These are phyloP conservation scores for Stenodema calcarata DNA, from an alignment of 2,888 invertebrate species.

Conservation along the genomic window DNA sequence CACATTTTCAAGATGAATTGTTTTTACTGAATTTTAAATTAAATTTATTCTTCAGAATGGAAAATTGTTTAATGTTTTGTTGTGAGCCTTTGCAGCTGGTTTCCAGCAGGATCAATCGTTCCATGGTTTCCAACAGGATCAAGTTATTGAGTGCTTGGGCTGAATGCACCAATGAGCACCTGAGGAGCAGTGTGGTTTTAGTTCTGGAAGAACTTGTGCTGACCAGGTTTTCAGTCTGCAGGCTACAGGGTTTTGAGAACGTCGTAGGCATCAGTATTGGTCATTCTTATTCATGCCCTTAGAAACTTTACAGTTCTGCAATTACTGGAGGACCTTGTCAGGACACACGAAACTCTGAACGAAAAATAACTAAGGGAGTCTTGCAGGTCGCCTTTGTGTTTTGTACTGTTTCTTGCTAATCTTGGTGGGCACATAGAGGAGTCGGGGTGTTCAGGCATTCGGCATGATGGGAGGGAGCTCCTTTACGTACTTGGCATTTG, in stretches of 20 bases:
- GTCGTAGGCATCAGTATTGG: not conserved
- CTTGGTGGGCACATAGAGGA: not conserved
- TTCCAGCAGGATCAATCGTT: no score
- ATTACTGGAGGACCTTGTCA: not conserved
- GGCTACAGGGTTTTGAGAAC: not conserved
- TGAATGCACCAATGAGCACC: not conserved
- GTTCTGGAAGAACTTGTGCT: not conserved
- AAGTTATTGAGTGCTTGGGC: not conserved
- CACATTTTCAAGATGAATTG: no score
- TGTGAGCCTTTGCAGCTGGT: no score
- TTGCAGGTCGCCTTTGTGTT: not conserved
- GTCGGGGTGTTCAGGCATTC: not conserved
- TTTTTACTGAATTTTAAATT: no score
- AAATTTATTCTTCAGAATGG: no score
- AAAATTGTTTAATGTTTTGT: no score
- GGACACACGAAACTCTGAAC: not conserved
- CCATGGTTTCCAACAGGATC: not conserved
- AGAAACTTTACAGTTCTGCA: not conserved
- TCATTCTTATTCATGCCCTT: not conserved
- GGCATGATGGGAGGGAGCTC: not conserved
- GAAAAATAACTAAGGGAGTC: not conserved
- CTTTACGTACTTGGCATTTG: not conserved
- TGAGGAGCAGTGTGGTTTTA: constrained; percentile 4
- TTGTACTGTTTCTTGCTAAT: not conserved
- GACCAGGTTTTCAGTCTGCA: not conserved